Base-by-base conservation (phyloP, 2,113 vertebrate species). In the Boulengeromyrus knoepffleri region DNA sequence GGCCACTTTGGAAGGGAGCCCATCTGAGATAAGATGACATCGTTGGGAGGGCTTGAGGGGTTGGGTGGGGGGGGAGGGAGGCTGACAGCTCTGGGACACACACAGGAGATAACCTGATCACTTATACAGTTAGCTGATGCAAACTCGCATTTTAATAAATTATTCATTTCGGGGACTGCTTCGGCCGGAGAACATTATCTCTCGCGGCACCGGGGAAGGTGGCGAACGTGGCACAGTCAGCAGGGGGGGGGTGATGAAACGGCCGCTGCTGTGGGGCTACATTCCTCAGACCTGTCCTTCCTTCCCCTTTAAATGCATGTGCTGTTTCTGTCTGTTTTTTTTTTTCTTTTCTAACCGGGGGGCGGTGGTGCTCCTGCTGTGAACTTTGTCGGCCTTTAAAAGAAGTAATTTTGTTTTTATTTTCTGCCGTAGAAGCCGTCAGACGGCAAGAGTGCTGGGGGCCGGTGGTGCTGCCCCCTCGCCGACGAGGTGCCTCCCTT, bases 401-500 rank as follows among this genome's bases (percentile, higher is more conserved):
- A 80, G 36, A 53, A 36, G 50, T 36, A 19, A 36, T 31, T 50
- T 80, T 31, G n/a, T 17, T 47, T n/a, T 53, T 42, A 17, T 80
- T 21, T n/a, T 4, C 13, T 46, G 15, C 56, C 80, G 62, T 24
- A 96, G 96, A 92, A 47, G 53, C 15, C 58, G n/a, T 5, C 50
- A 2, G 36, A 89, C 4, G 10, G 85, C 1, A n/a, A 53, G 56
- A 2, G 2, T 0, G 90, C 47, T 24, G 92, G 92, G 62, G 27
- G 62, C 2, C 89, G 74, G 87, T 70, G 13, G 6, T 92, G 92
- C 91, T 92, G 92, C 53, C 83, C 91, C 70, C 89, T 94, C 36
- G 50, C 85, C 27, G 83, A 92, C 56, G 93, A 95, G 0, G 92
- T 93, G 0, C 21, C 83, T 88, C 90, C 92, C 1, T 90, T 94